Conservation (phyloP, 2,797 vertebrate genomes). For the Lycodopsis pacificus region DNA sequence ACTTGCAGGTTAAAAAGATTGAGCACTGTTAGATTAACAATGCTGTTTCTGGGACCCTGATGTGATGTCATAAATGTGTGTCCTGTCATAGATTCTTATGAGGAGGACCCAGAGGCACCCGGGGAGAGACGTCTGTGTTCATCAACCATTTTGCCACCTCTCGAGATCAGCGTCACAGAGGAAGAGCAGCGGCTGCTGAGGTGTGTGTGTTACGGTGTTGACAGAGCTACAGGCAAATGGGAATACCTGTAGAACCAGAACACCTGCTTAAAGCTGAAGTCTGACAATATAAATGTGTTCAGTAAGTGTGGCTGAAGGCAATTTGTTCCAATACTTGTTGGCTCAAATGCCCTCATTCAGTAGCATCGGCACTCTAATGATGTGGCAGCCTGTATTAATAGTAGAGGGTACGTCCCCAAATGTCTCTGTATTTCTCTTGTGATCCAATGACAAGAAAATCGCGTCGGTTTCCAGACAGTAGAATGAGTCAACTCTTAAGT, state of each 20-base stretch:
- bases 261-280: not conserved
- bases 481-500: not conserved
- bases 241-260: not conserved
- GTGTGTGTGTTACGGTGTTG: conserved; percentile 77
- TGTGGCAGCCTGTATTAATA: not conserved
- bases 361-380: not conserved
- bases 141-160: conserved; percentile 90
- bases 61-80: conserved; percentile 4
- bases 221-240: not conserved
- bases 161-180: conserved; percentile 90
- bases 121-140: conserved; percentile 89
- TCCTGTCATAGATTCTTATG: conserved; percentile 89
- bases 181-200: conserved; percentile 91
- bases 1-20: conserved; percentile 85
- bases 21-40: not conserved
- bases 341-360: conserved; percentile 3
- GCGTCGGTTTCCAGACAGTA: not conserved
- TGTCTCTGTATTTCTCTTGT: not conserved
- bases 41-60: not conserved
- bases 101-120: conserved; percentile 83
- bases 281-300: not conserved
- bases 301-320: not conserved
- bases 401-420: not conserved
- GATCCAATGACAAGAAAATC: not conserved
- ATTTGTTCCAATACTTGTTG: too few species aligned